Evolutionary conservation across 1,140 invertebrate genomes (phyloP).

Genomic region (Helicoverpa zea): DNA sequence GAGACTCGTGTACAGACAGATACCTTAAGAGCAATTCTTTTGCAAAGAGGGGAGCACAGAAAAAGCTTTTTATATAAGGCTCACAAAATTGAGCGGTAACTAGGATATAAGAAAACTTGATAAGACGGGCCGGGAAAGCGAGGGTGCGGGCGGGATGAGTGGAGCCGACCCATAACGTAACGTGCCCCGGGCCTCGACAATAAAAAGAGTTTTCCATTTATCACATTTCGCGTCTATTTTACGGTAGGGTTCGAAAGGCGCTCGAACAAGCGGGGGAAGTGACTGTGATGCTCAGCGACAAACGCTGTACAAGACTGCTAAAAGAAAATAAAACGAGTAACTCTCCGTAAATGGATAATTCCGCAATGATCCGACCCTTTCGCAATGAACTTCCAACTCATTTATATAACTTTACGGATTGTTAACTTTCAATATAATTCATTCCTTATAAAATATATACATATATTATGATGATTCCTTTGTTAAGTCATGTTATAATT

Average conservation of each 20-base stretch:
- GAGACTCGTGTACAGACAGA: conserved; percentile 53
- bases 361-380: conserved; percentile 66
- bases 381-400: conserved; percentile 76
- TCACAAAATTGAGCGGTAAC: conserved; percentile 80
- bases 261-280: conserved; percentile 68
- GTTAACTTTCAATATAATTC: conserved; percentile 32
- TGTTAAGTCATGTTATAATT: neutral
- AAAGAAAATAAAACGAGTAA: conserved; percentile 85
- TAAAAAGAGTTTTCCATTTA: conserved; percentile 85
- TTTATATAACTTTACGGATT: conserved; percentile 57
- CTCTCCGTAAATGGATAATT: conserved; percentile 84
- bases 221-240: conserved; percentile 86
- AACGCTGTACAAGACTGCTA: conserved; percentile 77
- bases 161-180: conserved; percentile 75
- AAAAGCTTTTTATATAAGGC: conserved; percentile 72
- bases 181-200: conserved; percentile 74
- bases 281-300: conserved; percentile 71
- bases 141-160: conserved; percentile 64
- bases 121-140: conserved; percentile 69
- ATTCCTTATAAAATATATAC: conserved; percentile 35
- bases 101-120: conserved; percentile 82
- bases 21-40: conserved; percentile 69
- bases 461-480: neutral
- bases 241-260: conserved; percentile 78
- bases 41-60: conserved; percentile 58